Evolutionary conservation across 2,797 vertebrate genomes (phyloP).

Genomic region (Pogonophryne albipinna): DNA sequence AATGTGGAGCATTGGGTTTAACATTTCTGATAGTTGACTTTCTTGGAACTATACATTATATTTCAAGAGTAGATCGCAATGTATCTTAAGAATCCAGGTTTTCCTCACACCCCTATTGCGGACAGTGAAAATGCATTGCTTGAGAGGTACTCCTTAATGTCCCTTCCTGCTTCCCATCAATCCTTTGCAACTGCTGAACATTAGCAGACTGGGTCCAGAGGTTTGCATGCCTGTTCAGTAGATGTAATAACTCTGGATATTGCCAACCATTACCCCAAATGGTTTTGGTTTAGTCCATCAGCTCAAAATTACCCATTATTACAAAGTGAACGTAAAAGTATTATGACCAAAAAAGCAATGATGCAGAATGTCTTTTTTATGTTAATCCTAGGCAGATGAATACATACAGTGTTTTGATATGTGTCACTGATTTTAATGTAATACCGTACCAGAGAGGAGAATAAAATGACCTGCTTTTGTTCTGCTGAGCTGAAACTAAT

Average conservation of each 20-base stretch:
- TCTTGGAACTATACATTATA: too few relatives aligned
- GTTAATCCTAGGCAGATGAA: slow-evolving; percentile 45
- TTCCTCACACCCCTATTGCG: background rate
- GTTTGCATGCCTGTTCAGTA: slow-evolving; percentile 37
- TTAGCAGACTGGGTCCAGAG: slow-evolving; percentile 35
- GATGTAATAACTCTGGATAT: slow-evolving; percentile 17
- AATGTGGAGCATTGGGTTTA: too few relatives aligned
- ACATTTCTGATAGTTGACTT: too few relatives aligned
- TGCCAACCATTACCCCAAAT: slow-evolving; percentile 36
- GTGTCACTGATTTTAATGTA: slow-evolving; percentile 16
- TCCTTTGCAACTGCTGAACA: slow-evolving; percentile 26
- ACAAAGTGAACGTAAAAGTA: slow-evolving; percentile 40
- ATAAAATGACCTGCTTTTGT: slow-evolving; percentile 26
- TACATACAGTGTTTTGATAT: slow-evolving; percentile 17
- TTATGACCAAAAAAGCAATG: slow-evolving; percentile 30
- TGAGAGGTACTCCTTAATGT: slow-evolving; percentile 42
- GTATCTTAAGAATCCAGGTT: too few relatives aligned
- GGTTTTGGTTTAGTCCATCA: slow-evolving; percentile 38
- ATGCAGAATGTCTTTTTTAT: slow-evolving; percentile 37
- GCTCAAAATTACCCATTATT: slow-evolving; percentile 18
- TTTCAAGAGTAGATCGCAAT: too few relatives aligned
- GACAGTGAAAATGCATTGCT: slow-evolving; percentile 35
- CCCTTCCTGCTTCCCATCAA: slow-evolving; percentile 28
- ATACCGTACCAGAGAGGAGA: slow-evolving; percentile 27
- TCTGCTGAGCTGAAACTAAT: slow-evolving; percentile 31